These are phyloP conservation scores for Onychomys torridus DNA, from an alignment of 2,797 vertebrate species.

Conservation along the genomic window DNA sequence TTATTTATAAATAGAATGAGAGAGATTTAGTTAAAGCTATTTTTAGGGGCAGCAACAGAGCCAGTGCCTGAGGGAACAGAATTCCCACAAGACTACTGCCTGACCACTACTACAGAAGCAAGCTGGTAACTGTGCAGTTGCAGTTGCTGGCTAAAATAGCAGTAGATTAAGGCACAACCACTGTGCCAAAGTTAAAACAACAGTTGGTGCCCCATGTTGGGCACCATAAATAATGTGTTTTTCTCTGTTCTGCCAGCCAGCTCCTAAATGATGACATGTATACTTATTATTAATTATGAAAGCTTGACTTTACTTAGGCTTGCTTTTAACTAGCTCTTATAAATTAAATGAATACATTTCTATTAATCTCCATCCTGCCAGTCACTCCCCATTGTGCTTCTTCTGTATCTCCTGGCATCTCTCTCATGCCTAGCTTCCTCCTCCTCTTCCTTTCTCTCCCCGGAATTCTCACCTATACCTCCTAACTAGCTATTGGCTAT, in stretches of 20 bases:
- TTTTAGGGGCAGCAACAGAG: too few relatives aligned
- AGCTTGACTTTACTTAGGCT: background rate
- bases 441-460: background rate
- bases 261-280: background rate
- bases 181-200: background rate
- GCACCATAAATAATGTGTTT: background rate
- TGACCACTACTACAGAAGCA: background rate
- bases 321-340: background rate
- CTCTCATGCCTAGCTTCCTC: background rate
- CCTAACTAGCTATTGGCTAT: background rate
- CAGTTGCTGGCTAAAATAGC: background rate
- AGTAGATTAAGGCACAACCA: background rate
- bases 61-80: too few relatives aligned
- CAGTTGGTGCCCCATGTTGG: background rate
- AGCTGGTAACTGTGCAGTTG: background rate
- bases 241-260: background rate
- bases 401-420: background rate
- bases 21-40: too few relatives aligned
- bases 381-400: background rate
- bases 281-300: background rate
- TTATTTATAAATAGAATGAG: too few relatives aligned
- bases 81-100: too few relatives aligned
- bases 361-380: background rate
- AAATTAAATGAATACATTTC: background rate
- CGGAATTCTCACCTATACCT: background rate